Percentiles rank a stretch among this genome's conserved stretches.
phyloP scores from a whole-genome alignment of 2,113 vertebrate genomes.

The Gallinago jamesoni region DNA sequence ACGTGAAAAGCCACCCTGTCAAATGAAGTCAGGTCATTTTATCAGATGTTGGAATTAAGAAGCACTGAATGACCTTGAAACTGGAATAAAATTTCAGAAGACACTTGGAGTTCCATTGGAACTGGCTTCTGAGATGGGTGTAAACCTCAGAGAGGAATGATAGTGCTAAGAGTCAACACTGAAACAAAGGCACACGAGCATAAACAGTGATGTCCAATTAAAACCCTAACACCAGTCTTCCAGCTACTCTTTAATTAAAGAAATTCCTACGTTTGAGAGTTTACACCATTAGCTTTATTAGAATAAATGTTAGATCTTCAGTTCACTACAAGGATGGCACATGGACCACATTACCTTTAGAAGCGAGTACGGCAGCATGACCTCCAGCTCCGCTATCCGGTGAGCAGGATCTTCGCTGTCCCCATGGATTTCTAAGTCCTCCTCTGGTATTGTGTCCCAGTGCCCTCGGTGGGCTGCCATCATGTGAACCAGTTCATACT shows the following conservation, averaged over 20 bases:
- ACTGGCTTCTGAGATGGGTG: not conserved
- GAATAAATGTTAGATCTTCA: too few species aligned
- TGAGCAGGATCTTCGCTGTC: conserved; percentile 88
- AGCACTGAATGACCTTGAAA: not conserved
- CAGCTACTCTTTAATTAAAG: not conserved
- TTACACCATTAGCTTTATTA: not conserved
- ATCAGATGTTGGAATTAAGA: not conserved
- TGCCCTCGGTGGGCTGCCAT: conserved; percentile 86
- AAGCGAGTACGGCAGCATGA: conserved; percentile 87
- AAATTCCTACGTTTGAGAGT: not conserved
- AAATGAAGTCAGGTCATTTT: not conserved
- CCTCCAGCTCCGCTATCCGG: conserved; percentile 89
- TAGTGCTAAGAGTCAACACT: not conserved
- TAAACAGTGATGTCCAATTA: not conserved
- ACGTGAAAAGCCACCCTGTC: not conserved
- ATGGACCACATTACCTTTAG: conserved; percentile 82
- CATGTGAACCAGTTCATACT: conserved; percentile 93
- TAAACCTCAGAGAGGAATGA: not conserved
- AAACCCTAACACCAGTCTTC: not conserved
- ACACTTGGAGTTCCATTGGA: not conserved
- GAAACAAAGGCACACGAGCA: not conserved
- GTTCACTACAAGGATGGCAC: fast-evolving
- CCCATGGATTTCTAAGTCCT: conserved; percentile 89
- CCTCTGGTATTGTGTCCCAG: conserved; percentile 92
- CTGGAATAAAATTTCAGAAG: not conserved